Evolutionary conservation across 2,797 vertebrate genomes (phyloP), one percentile per base, ranked within the genome.

Genomic region (Nyctibius grandis): DNA sequence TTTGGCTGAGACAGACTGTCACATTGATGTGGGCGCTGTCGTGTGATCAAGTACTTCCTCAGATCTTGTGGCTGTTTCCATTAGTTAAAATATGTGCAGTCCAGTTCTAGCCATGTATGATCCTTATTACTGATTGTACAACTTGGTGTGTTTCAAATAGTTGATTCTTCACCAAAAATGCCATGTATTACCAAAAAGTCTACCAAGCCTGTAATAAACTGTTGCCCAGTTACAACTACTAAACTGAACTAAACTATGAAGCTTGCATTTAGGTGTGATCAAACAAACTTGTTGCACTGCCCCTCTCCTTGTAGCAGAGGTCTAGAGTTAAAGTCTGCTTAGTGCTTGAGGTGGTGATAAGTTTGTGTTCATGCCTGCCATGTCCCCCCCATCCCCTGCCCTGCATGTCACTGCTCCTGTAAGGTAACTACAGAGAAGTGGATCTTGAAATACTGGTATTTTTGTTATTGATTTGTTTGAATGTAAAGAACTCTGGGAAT

Each of bases 401-500:
- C 74, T 59, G 19, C 12, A 14, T 63, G 15, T 69, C 28, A 33
- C 40, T 84, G 69, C n/a, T 83, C 6, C n/a, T 75, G 11, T 74
- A 70, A 83, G 16, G n/a, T 68, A 64, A n/a, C 48, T 79, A 12
- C 53, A 48, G 53, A 85, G 88, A 67, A 74, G 13, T 28, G 10
- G 18, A 31, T 74, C 81, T 91, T 91, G 81, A 47, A 91, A 72
- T 77, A 36, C 36, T 33, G 34, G 6, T 68, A 22, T 77, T 92
- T 95, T 77, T 87, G 31, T 77, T 64, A 34, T 56, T 89, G 45
- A 34, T 91, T 70, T 87, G 26, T 89, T 85, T 94, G 77, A 95
- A 75, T 54, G 34, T 85, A 65, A 31, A 83, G 38, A 76, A 53
- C 40, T 85, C 48, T 81, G 86, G 68, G 89, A 91, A 85, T 90